Percentiles rank a stretch among this genome's conserved stretches.
These are phyloP conservation scores for Ciconia stormi DNA, from an alignment of 2,113 vertebrate genomes.

Conservation along the genomic window DNA sequence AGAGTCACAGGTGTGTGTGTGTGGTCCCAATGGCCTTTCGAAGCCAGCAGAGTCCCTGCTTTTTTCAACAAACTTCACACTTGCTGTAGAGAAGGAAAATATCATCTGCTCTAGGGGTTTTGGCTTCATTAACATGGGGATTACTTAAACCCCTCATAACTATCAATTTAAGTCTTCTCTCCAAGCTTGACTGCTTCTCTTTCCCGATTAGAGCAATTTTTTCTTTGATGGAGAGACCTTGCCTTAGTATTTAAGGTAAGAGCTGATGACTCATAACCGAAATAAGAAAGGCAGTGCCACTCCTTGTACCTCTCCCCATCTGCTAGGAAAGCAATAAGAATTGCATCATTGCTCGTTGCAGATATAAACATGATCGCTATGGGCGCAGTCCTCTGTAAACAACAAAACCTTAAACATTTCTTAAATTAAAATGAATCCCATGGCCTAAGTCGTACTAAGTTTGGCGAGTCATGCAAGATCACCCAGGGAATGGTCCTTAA, in stretches of 20 bases:
- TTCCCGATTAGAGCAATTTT: not conserved
- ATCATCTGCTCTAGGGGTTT: not conserved
- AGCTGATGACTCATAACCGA: not conserved
- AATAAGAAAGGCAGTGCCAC: not conserved
- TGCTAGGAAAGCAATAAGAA: not conserved
- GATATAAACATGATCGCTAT: rapidly evolving
- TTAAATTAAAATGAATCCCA: not conserved
- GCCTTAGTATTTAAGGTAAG: not conserved
- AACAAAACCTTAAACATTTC: not conserved
- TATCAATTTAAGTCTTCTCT: not conserved
- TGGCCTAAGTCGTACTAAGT: not conserved
- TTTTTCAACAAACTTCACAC: not conserved
- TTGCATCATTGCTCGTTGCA: not conserved
- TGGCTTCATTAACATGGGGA: not conserved
- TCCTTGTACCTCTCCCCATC: not conserved
- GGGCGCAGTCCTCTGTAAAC: not conserved
- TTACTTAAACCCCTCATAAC: not conserved
- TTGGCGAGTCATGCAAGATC: not conserved
- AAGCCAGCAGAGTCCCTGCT: not conserved
- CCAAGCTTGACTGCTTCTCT: not conserved
- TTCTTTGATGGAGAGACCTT: not conserved
- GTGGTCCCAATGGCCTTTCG: not conserved
- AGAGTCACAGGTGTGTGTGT: not conserved
- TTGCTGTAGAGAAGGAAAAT: not conserved
- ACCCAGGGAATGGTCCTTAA: not conserved